phyloP scores from a whole-genome alignment of 2,797 vertebrate species.

The Liparis tanakae region DNA sequence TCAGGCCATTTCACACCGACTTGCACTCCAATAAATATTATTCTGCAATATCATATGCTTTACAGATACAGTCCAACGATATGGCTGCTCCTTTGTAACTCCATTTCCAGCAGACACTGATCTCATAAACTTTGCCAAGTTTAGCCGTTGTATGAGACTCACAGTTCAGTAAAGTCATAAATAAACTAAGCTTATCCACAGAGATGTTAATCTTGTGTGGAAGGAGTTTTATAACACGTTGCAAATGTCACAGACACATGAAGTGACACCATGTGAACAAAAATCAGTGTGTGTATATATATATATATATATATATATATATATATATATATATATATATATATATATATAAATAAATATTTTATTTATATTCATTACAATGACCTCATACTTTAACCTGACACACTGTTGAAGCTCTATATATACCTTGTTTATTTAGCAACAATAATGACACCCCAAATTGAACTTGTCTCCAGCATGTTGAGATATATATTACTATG shows the following conservation, averaged over 20 bases:
- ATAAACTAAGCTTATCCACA: conserved; percentile 30
- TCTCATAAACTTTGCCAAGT: conserved; percentile 52
- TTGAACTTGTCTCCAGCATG: not conserved
- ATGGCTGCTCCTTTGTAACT: conserved; percentile 55
- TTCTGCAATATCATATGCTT: conserved; percentile 75
- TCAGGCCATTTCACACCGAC: conserved; percentile 80
- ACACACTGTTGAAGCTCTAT: not conserved
- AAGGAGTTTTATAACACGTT: conserved; percentile 23
- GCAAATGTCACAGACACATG: conserved; percentile 26
- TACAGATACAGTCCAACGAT: conserved; percentile 70
- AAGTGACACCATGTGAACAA: conserved; percentile 22
- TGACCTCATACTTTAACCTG: not conserved
- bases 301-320: no score
- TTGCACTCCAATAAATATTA: conserved; percentile 82
- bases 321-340: no score
- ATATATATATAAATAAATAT: no score
- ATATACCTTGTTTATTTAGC: not conserved
- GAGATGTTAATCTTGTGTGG: conserved; percentile 16
- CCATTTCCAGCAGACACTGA: conserved; percentile 20
- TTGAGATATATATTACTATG: not conserved
- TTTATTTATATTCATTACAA: not conserved
- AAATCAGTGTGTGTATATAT: not conserved
- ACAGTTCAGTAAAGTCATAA: conserved; percentile 42
- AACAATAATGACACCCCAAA: not conserved
- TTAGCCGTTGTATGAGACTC: conserved; percentile 37